A percentile compares a stretch with the other conserved stretches of the same genome.
Evolutionary conservation across 1,140 invertebrate genomes (phyloP).

Genomic region (Drosophila athabasca): DNA sequence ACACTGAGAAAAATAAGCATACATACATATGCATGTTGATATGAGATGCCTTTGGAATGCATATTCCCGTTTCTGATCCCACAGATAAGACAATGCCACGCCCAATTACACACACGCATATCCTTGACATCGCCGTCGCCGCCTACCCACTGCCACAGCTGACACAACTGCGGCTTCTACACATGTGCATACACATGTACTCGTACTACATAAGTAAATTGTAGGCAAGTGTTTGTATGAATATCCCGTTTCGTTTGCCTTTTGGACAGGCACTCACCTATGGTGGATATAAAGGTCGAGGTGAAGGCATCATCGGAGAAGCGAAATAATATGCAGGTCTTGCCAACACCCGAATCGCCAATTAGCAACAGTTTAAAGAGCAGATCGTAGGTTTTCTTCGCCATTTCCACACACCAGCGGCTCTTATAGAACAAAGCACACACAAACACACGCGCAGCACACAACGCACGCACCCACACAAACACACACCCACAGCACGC

Average conservation of each 20-base stretch:
- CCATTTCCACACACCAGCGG: conserved; percentile 86
- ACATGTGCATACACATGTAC: conserved; percentile 14
- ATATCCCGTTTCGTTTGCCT: too few species aligned
- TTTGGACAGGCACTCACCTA: conserved; percentile 88
- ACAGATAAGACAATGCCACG: conserved; percentile 56
- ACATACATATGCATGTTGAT: neutral
- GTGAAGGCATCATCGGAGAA: conserved; percentile 99
- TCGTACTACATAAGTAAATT: conserved; percentile 8
- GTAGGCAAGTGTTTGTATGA: too few species aligned
- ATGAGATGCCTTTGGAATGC: neutral
- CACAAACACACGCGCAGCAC: conserved; percentile 54
- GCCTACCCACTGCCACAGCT: conserved; percentile 32
- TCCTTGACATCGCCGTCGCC: conserved; percentile 35
- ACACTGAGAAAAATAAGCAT: neutral
- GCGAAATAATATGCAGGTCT: conserved; percentile 98
- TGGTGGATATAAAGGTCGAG: conserved; percentile 98
- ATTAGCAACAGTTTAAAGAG: conserved; percentile 99
- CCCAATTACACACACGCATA: conserved; percentile 52
- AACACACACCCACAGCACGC: conserved; percentile 36
- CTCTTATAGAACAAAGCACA: conserved; percentile 53
- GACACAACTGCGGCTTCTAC: conserved; percentile 12
- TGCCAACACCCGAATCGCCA: conserved; percentile 98
- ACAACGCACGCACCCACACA: conserved; percentile 34
- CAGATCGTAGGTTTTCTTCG: conserved; percentile 98
- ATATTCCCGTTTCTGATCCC: neutral